Percentiles rank a stretch among this genome's conserved stretches.
phyloP scores from a whole-genome alignment of 2,797 vertebrate species.

The Phoeniculus purpureus region DNA sequence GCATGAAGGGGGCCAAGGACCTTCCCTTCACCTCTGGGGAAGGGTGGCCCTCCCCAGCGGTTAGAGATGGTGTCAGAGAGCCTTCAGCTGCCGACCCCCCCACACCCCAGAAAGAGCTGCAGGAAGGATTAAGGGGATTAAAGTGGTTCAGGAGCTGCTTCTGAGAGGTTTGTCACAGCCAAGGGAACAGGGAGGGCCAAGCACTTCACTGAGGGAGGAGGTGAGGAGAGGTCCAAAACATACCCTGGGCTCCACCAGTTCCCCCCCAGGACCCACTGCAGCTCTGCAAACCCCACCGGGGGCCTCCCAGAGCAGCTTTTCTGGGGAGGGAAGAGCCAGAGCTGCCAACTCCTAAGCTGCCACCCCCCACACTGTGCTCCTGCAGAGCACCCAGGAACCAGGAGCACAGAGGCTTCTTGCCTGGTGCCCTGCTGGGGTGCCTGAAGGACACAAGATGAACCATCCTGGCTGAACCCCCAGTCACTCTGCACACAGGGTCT shows the following conservation, averaged over 20 bases:
- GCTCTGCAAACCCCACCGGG: background rate
- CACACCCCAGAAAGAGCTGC: background rate
- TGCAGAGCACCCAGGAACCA: background rate
- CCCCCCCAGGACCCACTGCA: background rate
- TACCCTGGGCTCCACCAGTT: rapidly evolving
- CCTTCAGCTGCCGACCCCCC: background rate
- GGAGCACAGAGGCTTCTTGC: background rate
- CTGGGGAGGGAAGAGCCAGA: background rate
- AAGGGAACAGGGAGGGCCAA: background rate
- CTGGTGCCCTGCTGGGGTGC: too few species aligned
- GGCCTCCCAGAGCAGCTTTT: background rate
- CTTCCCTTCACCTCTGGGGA: background rate
- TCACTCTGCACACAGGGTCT: rapidly evolving
- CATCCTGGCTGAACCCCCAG: background rate
- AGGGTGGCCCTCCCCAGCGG: background rate
- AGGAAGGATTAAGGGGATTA: background rate
- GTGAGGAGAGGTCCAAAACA: rapidly evolving
- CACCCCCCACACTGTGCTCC: rapidly evolving
- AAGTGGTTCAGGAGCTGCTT: background rate
- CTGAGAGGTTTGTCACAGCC: background rate
- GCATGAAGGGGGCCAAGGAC: rapidly evolving
- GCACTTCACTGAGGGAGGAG: background rate
- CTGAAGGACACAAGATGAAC: rapidly evolving
- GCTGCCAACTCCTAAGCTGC: background rate
- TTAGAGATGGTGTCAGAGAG: background rate